Percentiles rank a stretch among this genome's conserved stretches.
phyloP scores from a whole-genome alignment of 2,888 invertebrate species.

The Eucera pruinosa region DNA sequence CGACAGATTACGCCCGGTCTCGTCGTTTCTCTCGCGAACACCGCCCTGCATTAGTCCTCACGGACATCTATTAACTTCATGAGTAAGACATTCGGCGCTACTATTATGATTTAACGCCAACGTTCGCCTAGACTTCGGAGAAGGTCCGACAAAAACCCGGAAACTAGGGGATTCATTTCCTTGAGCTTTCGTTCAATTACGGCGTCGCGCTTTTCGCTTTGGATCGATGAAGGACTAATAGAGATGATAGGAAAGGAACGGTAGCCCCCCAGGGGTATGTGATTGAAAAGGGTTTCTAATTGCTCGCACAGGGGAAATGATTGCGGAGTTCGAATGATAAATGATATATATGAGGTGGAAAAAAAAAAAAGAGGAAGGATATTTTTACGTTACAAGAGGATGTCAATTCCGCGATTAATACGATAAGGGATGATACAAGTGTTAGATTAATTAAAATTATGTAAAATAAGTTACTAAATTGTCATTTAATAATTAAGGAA shows the following conservation, averaged over 20 bases:
- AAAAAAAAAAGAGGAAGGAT: too few species aligned
- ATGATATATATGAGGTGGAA: too few species aligned
- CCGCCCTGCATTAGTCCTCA: constrained; percentile 25
- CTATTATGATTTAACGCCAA: neutral
- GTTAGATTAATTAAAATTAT: too few species aligned
- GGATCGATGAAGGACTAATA: neutral
- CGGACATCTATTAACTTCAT: constrained; percentile 38
- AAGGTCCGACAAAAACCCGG: neutral
- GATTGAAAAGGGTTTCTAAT: neutral
- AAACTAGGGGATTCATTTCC: neutral
- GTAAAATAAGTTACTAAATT: too few species aligned
- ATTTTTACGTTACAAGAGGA: too few species aligned
- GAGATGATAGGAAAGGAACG: neutral
- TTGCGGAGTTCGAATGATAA: too few species aligned
- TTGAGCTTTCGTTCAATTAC: neutral
- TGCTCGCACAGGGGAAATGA: neutral
- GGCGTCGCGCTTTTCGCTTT: neutral
- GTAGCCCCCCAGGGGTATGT: neutral
- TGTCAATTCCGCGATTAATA: too few species aligned
- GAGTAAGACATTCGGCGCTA: constrained; percentile 66
- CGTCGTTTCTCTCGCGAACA: constrained; percentile 1
- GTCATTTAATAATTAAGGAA: too few species aligned
- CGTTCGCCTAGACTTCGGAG: constrained; percentile 5
- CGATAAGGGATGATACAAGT: too few species aligned
- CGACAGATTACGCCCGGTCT: constrained; percentile 44